Conservation (phyloP, 2,113 vertebrate species). For the Tragelaphus scriptus region DNA sequence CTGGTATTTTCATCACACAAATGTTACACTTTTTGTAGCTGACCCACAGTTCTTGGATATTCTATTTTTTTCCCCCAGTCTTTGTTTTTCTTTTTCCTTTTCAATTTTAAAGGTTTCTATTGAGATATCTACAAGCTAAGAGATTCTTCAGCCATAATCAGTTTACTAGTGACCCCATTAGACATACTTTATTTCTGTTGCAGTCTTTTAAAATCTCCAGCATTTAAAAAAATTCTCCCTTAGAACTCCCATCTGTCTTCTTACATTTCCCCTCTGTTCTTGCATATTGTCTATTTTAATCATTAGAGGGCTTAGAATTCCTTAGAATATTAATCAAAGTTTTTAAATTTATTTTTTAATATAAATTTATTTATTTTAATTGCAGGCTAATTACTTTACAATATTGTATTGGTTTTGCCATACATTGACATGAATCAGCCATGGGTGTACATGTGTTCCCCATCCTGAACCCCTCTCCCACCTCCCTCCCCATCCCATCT, state of each 20-base stretch:
- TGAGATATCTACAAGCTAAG: background rate
- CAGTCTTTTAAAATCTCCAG: background rate
- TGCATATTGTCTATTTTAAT: background rate
- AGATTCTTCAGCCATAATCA: background rate
- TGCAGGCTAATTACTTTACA: too few relatives aligned
- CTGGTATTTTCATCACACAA: background rate
- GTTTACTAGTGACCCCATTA: background rate
- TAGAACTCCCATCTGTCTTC: background rate
- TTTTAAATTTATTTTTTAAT: background rate
- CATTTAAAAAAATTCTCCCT: background rate
- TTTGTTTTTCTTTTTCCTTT: background rate
- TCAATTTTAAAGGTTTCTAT: background rate
- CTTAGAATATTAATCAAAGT: background rate
- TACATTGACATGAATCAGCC: too few relatives aligned
- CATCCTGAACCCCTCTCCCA: too few relatives aligned
- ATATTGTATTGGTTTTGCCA: too few relatives aligned
- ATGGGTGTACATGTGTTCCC: too few relatives aligned
- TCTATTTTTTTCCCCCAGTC: background rate
- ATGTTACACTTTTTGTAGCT: background rate
- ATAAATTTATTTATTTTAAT: too few relatives aligned
- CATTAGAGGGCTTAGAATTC: background rate
- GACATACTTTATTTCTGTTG: background rate
- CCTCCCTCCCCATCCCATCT: too few relatives aligned
- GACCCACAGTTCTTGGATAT: background rate
- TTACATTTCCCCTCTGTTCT: background rate